A percentile compares a stretch with the other conserved stretches of the same genome.
phyloP scores from a whole-genome alignment of 2,797 vertebrate species.

The Pangasius mekongensis region DNA sequence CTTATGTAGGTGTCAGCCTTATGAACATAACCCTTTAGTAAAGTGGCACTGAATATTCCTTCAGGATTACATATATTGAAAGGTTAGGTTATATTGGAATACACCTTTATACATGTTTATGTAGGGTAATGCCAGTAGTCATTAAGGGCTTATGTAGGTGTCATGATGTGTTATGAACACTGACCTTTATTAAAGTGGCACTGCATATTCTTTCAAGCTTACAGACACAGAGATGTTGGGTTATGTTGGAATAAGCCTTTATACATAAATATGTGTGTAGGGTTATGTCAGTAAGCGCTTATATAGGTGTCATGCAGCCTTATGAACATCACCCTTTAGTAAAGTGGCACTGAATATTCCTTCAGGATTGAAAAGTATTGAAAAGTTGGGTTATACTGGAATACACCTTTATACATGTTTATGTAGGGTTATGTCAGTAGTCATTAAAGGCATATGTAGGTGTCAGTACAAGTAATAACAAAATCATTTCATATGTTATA shows the following conservation, averaged over 20 bases:
- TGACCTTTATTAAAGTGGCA: neutral
- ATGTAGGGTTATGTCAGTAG: neutral
- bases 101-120: too few relatives aligned
- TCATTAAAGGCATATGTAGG: too few relatives aligned
- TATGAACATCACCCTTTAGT: neutral
- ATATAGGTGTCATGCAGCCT: neutral
- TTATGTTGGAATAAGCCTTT: neutral
- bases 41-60: neutral
- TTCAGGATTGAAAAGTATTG: neutral
- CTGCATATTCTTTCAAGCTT: neutral
- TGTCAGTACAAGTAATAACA: neutral
- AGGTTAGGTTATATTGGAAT: too few relatives aligned
- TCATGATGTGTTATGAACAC: neutral
- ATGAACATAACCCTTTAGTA: neutral
- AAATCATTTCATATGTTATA: too few relatives aligned
- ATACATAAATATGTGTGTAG: neutral
- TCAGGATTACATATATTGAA: neutral
- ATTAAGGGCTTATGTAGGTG: neutral
- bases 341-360: neutral
- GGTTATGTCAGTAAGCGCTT: neutral
- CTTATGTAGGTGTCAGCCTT: neutral
- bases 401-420: neutral
- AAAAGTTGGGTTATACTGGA: neutral
- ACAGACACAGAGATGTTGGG: too few relatives aligned
- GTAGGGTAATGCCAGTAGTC: neutral